Base-by-base conservation (phyloP, 37 sponge, comb jelly and placozoan species). In the Haliclona indistincta region DNA sequence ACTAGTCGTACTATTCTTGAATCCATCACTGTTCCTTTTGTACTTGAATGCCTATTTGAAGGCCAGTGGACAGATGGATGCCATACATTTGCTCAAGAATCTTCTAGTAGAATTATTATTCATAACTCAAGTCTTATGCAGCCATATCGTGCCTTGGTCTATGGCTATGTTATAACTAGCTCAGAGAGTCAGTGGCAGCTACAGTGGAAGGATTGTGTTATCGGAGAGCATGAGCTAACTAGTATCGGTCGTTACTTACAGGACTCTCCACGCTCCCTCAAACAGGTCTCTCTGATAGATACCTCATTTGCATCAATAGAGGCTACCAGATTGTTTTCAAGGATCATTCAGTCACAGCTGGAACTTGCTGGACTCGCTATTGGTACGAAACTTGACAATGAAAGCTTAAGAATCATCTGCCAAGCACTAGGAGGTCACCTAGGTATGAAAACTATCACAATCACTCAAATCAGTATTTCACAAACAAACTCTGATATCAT, bases 41-140 rank as follows among this genome's bases (percentile, higher is more conserved):
- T 38, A 34, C 44, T 56, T 1, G 75, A 56, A 56, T 74, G 75
- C 44, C 19, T 60, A 56, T 74, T 52, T 60, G 75, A 74, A 58
- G 75, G 75, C 1, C 75, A 74, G 26, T 74, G 75, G 75, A 44
- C 32, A 60, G 63, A 56, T 60, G 54, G 54, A 1, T 74, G 75
- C 32, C 33, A 58, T 2, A 74, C 33, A 26, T 19, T 74, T 35
- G 75, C 75, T 1, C 1, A 56, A 38, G 8, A 74, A 36, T 39
- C 25, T 2, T 15, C 23, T 7, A 61, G 26, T 58, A 40, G 42
- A 25, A 5, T 68, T 1, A 5, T 35, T 28, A 42, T 68, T 43
- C 2, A 19, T 6, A 2, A 39, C 41, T 35, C 32, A 4, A 30
- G 37, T n/a, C 11, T 23, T 13, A 32, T 71, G 11, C 36, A 53